Base-by-base conservation (phyloP, 2,113 vertebrate species). In the Malurus melanocephalus region DNA sequence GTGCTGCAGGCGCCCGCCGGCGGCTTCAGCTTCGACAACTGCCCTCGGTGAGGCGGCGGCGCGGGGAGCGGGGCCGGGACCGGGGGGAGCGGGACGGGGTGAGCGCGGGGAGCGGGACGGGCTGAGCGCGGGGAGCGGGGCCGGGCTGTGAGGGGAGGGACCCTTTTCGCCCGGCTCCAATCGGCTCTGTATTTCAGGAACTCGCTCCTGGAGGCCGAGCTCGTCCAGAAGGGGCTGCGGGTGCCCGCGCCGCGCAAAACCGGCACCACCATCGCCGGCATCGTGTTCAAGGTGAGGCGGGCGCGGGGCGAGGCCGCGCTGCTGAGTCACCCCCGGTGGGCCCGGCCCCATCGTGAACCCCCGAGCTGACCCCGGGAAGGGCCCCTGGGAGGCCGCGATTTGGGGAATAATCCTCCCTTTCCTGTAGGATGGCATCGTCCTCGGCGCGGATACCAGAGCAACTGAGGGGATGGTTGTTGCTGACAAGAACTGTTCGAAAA, bases 401-500 rank as follows among this genome's bases (percentile, higher is more conserved):
- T 18, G 10, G 19, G 49, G 16, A 18, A 4, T 45, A 12, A 83
- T 9, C 3, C 3, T 60, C 1, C 11, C 0, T 68, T 21, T 21
- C 67, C 23, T 56, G 11, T 26, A 99, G 99, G 99, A 99, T 96
- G 99, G 99, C 3, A 89, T 99, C 14, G 95, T 99, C 30, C 98
- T 99, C 8, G 99, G 99, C 48, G 99, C 99, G 8, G 99, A 99
- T 88, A 99, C 99, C 7, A 97, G 99, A 89, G 99, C 99, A 7
- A 99, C 99, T 2, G 99, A 99, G 92, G 99, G 98, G 9, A 99
- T 99, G 98, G 87, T 99, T 7, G 99, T 99, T 67, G 99, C 99
- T 59, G 99, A 99, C 97, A 99, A 99, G 96, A 99, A 99, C 96
- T 99, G 99, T 90, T 98, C 98, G 49, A 99, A 99, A 95, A 99